These are phyloP conservation scores for Scyliorhinus canicula DNA, from an alignment of 2,797 vertebrate genomes.

Conservation along the genomic window DNA sequence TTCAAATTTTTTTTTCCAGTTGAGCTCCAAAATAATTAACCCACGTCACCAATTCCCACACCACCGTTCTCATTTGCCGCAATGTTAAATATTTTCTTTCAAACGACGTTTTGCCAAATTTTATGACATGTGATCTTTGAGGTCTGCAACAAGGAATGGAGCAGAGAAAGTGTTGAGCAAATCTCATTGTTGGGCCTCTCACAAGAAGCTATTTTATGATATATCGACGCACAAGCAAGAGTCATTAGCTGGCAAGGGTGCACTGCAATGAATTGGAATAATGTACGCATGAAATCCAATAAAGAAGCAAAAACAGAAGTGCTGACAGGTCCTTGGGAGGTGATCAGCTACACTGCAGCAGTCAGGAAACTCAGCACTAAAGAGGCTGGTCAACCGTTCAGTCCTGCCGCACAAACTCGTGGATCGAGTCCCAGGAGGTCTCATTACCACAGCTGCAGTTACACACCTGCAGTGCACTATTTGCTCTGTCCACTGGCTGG, in stretches of 20 bases:
- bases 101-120: background rate
- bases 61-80: background rate
- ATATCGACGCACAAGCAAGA: background rate
- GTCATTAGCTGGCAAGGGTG: background rate
- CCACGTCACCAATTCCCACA: background rate
- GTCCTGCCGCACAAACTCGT: background rate
- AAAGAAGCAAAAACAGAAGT: background rate
- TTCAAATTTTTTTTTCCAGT: background rate
- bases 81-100: background rate
- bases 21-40: background rate
- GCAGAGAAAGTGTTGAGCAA: background rate
- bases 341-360: background rate
- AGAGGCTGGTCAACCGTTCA: background rate
- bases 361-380: background rate
- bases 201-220: background rate
- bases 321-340: slow-evolving; percentile 8
- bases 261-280: background rate
- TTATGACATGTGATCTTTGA: background rate
- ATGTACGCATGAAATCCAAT: slow-evolving; percentile 2
- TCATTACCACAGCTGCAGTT: slow-evolving; percentile 14
- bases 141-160: background rate
- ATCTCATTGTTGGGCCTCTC: background rate
- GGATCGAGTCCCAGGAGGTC: background rate
- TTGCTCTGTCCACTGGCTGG: slow-evolving; percentile 5
- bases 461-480: background rate